Percentiles rank a stretch among this genome's conserved stretches.
Evolutionary conservation across 2,113 vertebrate genomes (phyloP).

Genomic region (Gallinago paraguaiae): DNA sequence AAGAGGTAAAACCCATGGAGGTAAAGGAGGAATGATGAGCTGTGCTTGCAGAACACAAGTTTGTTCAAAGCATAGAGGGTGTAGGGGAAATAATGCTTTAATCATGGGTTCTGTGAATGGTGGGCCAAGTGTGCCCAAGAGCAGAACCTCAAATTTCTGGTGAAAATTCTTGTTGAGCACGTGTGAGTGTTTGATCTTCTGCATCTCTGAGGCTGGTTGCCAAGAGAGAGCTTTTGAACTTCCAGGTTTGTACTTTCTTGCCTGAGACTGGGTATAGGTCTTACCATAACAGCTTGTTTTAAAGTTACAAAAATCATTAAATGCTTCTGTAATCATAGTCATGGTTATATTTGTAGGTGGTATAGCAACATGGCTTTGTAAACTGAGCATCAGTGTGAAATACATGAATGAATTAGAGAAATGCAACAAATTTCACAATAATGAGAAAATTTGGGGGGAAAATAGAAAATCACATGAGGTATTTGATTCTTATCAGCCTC

Average conservation of each 20-base stretch:
- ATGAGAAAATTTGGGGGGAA: not conserved
- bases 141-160: not conserved
- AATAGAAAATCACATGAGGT: not conserved
- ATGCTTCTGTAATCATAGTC: not conserved
- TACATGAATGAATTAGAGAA: not conserved
- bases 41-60: not conserved
- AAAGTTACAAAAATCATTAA: not conserved
- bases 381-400: not conserved
- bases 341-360: not conserved
- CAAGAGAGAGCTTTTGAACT: not conserved
- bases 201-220: not conserved
- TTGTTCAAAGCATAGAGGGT: not conserved
- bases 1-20: not conserved
- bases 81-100: not conserved
- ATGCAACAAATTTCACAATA: not conserved
- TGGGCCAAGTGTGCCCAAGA: not conserved
- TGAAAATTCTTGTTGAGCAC: not conserved
- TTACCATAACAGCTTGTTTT: not conserved
- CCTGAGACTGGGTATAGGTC: not conserved
- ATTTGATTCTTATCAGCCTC: not conserved
- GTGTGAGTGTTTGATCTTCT: not conserved
- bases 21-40: not conserved
- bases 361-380: not conserved
- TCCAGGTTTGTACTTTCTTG: not conserved
- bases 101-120: not conserved